phyloP scores from a whole-genome alignment of 2,888 invertebrate genomes.

The Scaptodrosophila latifasciaeformis region DNA sequence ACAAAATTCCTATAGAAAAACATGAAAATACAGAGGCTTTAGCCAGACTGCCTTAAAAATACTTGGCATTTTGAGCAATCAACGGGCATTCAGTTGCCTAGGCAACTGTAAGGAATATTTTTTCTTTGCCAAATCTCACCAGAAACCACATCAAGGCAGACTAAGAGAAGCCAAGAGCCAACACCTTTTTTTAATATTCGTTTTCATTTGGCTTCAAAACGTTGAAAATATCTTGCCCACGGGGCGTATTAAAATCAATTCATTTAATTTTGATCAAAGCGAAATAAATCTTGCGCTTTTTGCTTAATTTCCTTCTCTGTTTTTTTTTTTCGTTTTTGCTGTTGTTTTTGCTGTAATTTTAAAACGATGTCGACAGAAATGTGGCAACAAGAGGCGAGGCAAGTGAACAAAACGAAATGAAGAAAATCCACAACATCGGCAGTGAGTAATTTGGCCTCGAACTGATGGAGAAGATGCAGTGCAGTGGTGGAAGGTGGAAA shows the following conservation, averaged over 20 bases:
- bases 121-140: no score
- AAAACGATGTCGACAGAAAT: conserved; percentile 5
- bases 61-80: no score
- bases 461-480: conserved; percentile 24
- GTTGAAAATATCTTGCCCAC: conserved; percentile 65
- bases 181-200: conserved; percentile 59
- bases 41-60: no score
- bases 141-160: no score
- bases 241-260: conserved; percentile 68
- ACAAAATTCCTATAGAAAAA: no score
- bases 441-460: conserved; percentile 58
- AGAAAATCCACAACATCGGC: conserved; percentile 62
- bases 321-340: conserved; percentile 14
- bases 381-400: neutral
- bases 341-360: conserved; percentile 13
- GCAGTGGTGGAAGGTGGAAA: neutral
- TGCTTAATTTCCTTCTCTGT: conserved; percentile 58
- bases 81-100: no score
- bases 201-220: conserved; percentile 62
- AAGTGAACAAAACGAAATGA: conserved; percentile 36
- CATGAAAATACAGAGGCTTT: no score
- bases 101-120: no score
- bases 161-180: conserved; percentile 24
- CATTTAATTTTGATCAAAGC: conserved; percentile 68
- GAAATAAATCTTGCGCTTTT: conserved; percentile 68